Base-by-base conservation (phyloP, 2,888 invertebrate genomes). In the Antheraea yamamai region DNA sequence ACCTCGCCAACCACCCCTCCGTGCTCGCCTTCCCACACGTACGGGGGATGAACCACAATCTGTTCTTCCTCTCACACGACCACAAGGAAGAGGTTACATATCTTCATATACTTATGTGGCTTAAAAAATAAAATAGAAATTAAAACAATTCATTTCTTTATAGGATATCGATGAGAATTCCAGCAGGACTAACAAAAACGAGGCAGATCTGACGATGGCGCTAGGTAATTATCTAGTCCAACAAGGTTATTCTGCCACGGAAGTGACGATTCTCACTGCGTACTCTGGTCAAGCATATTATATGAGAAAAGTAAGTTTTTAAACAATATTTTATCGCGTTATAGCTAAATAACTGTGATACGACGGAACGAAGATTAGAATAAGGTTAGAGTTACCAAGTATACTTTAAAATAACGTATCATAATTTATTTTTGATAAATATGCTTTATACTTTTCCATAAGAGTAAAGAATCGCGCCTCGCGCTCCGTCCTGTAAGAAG, bases 231-330 rank as follows among this genome's bases (percentile, higher is more conserved):
- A 97, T 84, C 87, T 97, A 2, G 89, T 97, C 79, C 91, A 96
- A 78, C 97, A 97, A 85, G 96, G 96, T 0, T 97, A 97, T 81
- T 73, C 88, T 0, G 87, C 96, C 0, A 87, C 93, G 16, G 95
- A 97, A 78, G 96, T 98, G 76, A 97, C 97, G 0, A 96, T 98
- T 77, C 91, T 98, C 35, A 95, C 96, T 0, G 96, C 96, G 0
- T 97, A 97, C 87, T 95, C 96, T 14, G 97, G 97, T 0, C 97
- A 97, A 89, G 95, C 97, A 94, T 96, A 96, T 84, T 94, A 95
- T 78, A 88, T 97, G 88, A 91, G 91, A 80, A 92, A 94, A 79
- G 95, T 96, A 82, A 73, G 79, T 80, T 71, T 26, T 64, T 30
- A 61, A 61, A 61, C 23, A 61, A 61, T 58, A 58, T 58, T 58